Base-by-base conservation (phyloP, 2,888 invertebrate species). In the Scaptodrosophila latifasciaeformis region DNA sequence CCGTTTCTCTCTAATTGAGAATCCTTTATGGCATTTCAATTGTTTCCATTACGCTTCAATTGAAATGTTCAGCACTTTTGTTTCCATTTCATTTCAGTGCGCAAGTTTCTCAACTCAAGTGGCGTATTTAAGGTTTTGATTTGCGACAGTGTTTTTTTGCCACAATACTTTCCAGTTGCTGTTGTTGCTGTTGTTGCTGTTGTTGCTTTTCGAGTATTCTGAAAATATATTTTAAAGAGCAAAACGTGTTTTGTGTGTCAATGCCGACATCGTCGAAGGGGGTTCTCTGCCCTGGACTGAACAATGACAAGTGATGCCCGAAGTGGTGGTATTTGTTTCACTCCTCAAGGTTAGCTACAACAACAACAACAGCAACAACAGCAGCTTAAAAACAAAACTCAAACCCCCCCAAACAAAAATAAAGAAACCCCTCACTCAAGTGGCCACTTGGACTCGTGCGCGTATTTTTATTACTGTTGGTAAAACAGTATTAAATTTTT, bases 1-100 rank as follows among this genome's bases (percentile, higher is more conserved):
- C n/a, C n/a, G n/a, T n/a, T n/a, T n/a, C n/a, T n/a, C n/a, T 72
- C 70, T 81, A 81, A 81, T 81, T 82, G 81, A 80, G 82, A 80
- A 79, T 71, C 68, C 71, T 82, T 81, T 80, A 78, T 80, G 77
- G 77, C 52, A 68, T 77, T 80, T 80, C 77, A 82, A 82, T 82
- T 82, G 82, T 82, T 81, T 78, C 78, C 78, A 82, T 79, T 83
- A 74, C 77, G 79, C 72, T 81, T 74, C 77, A 74, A 70, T 78
- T 75, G 64, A 62, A 55, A 54, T 65, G 56, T 54, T 62, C 69
- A 62, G 60, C 55, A 67, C 70, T 74, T 70, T 76, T 72, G 76
- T 71, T 81, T 67, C 70, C 70, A 71, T 70, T 74, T 65, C 70
- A 59, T 15, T 51, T 48, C 54, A 44, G 34, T 49, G 51, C 30